phyloP scores from a whole-genome alignment of 2,888 invertebrate genomes.

The Ephialtes manifestator region DNA sequence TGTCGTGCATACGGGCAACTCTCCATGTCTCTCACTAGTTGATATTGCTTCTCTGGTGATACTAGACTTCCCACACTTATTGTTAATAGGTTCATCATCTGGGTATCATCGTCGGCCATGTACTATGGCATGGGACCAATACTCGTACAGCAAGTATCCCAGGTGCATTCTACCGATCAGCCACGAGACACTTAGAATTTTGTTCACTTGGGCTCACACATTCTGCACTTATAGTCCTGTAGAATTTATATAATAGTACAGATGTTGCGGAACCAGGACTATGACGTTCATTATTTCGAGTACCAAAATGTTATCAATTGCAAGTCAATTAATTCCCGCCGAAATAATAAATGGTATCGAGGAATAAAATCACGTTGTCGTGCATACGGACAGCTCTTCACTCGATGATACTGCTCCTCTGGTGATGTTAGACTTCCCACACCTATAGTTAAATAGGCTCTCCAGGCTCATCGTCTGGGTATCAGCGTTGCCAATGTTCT shows the following conservation, averaged over 20 bases:
- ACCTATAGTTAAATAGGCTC: too few relatives aligned
- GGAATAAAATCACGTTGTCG: too few relatives aligned
- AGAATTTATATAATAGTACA: neutral
- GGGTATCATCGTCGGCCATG: conserved; percentile 23
- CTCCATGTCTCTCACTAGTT: conserved; percentile 33
- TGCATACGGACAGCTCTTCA: too few relatives aligned
- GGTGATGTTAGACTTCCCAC: too few relatives aligned
- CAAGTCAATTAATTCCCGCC: too few relatives aligned
- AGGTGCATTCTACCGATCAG: conserved; percentile 15
- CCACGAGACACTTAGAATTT: neutral
- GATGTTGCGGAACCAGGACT: neutral
- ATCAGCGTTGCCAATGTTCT: conserved; percentile 20
- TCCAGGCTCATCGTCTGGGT: conserved; percentile 9
- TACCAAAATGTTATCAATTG: neutral
- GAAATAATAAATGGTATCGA: too few relatives aligned
- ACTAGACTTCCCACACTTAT: conserved; percentile 21
- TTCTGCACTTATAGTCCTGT: neutral
- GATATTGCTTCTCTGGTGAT: conserved; percentile 5
- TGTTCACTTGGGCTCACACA: too few relatives aligned
- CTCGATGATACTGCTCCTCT: too few relatives aligned
- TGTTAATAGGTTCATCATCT: conserved; percentile 24
- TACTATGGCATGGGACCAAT: conserved; percentile 10
- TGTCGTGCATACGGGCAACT: neutral
- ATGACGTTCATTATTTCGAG: neutral
- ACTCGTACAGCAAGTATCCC: conserved; percentile 26